Evolutionary conservation across 2,113 vertebrate species (phyloP), one percentile per base, ranked within the genome.

Genomic region (Hippocampus zosterae): DNA sequence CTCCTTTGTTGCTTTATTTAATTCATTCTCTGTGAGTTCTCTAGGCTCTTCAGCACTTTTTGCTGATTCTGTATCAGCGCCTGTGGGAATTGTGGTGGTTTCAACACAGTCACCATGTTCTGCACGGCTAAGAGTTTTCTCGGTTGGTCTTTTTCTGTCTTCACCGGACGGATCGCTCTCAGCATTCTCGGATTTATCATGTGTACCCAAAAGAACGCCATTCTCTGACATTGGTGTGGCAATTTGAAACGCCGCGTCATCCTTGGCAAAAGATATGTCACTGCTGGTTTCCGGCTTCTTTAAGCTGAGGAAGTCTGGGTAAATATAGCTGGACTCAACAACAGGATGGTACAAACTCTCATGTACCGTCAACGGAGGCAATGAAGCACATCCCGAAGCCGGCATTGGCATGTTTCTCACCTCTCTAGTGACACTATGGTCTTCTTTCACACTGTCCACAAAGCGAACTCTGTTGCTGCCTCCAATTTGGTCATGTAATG

Each of bases 321-420:
- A 87, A 65, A 69, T 90, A 63, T 85, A 93, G 69, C 88, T 92
- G 65, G 87, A 83, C 76, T 93, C 92, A 40, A 84, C 76, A 53
- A 93, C 90, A 67, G 91, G 92, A 73, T 93, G 74, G 56, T 81
- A 82, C 68, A 93, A 85, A 75, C 78, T 90, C 81, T 93, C 92
- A 5, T 90, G 89, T 46, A 92, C 86, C 5, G 83, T 93, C 59
- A 93, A 67, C 0, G 91, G 92, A 46, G 91, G 92, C 65, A 93
- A 78, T 61, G 91, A 92, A 1, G 91, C 87, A 37, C 80, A 90
- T 65, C 80, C 85, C 76, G 81, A 68, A 10, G 55, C 27, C 12
- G 67, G 9, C 40, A 67, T 56, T 0, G 68, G 23, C 69, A 69
- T 74, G 42, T 67, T 74, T 25, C 42, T 77, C 25, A 75, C 25